Conservation (phyloP, 2,888 invertebrate species). For the Eupithecia inturbata region DNA sequence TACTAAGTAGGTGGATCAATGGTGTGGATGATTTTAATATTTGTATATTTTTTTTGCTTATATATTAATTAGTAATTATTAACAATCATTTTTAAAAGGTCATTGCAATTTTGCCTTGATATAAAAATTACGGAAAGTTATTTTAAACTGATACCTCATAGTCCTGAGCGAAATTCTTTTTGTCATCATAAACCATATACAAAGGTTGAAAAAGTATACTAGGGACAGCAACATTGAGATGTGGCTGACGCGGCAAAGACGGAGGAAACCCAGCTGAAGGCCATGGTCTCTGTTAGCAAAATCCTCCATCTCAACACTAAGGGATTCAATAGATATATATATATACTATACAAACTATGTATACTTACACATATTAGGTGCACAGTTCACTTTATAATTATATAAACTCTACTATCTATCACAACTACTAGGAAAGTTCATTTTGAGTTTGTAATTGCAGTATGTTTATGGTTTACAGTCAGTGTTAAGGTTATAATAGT, state of each 20-base stretch:
- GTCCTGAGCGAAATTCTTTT: slow-evolving; percentile 67
- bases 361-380: too few relatives aligned
- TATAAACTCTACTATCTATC: too few relatives aligned
- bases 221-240: slow-evolving; percentile 75
- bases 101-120: neutral
- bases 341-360: too few relatives aligned
- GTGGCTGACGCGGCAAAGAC: slow-evolving; percentile 72
- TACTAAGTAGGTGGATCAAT: too few relatives aligned
- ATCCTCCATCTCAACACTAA: slow-evolving; percentile 67
- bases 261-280: slow-evolving; percentile 72
- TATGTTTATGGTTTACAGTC: too few relatives aligned
- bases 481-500: too few relatives aligned
- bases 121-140: slow-evolving; percentile 53
- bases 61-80: slow-evolving; percentile 45
- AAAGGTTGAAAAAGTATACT: slow-evolving; percentile 76
- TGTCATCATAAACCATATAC: slow-evolving; percentile 75
- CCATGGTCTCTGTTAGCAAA: slow-evolving; percentile 71
- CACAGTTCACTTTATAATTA: too few relatives aligned
- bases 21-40: too few relatives aligned
- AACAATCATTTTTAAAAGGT: slow-evolving; percentile 34
- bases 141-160: slow-evolving; percentile 66
- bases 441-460: too few relatives aligned
- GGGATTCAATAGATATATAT: slow-evolving; percentile 66
- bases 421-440: too few relatives aligned
- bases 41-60: too few relatives aligned